Evolutionary conservation across 2,888 invertebrate genomes (phyloP).

Genomic region (Phalera bucephala): DNA sequence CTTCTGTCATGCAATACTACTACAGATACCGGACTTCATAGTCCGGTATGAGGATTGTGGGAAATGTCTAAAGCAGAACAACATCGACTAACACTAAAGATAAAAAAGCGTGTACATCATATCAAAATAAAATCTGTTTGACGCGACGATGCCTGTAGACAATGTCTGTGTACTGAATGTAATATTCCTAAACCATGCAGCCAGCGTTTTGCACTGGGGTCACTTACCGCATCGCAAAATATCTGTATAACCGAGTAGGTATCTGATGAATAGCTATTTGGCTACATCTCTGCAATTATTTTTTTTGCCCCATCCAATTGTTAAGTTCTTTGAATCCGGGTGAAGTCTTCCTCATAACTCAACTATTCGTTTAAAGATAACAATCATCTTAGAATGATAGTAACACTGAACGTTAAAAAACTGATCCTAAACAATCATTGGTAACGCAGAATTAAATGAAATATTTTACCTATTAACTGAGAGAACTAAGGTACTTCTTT

Average conservation of each 20-base stretch:
- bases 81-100: constrained; percentile 13
- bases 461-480: no score
- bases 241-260: constrained; percentile 4
- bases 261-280: constrained; percentile 14
- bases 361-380: not conserved
- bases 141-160: constrained; percentile 25
- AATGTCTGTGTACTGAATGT: constrained; percentile 18
- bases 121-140: not conserved
- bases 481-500: no score
- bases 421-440: no score
- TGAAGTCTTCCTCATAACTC: constrained; percentile 17
- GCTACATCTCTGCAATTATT: constrained; percentile 18
- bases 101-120: not conserved
- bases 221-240: constrained; percentile 17
- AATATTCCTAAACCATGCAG: constrained; percentile 5
- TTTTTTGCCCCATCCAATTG: constrained; percentile 18
- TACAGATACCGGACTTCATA: no score
- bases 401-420: no score
- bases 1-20: no score
- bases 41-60: no score
- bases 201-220: constrained; percentile 16
- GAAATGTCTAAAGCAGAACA: no score
- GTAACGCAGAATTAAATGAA: no score
- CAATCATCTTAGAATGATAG: constrained; percentile 1
- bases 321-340: constrained; percentile 7